A percentile compares a stretch with the other conserved stretches of the same genome.
Conservation (phyloP, 2,797 vertebrate species). For the Meda fulgida region DNA sequence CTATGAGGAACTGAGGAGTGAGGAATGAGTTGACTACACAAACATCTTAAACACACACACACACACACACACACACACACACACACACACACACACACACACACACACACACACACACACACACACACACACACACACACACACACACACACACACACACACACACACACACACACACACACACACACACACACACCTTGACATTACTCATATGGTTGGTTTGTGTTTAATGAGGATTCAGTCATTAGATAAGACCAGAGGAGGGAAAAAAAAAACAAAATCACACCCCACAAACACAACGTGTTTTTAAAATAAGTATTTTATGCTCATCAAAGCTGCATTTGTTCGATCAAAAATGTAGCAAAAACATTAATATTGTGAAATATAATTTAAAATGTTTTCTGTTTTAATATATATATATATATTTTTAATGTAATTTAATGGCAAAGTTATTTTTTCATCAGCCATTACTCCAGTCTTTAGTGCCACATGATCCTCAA, state of each 20-base stretch:
- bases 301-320: background rate
- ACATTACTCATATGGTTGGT: background rate
- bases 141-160: conserved; percentile 26
- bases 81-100: conserved; percentile 26
- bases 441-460: background rate
- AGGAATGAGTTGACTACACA: conserved; percentile 58
- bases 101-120: conserved; percentile 26
- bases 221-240: background rate
- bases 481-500: background rate
- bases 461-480: too few relatives aligned
- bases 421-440: background rate
- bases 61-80: conserved; percentile 21
- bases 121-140: conserved; percentile 26
- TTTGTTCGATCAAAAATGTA: background rate
- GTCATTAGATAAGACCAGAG: background rate
- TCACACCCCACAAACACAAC: too few relatives aligned
- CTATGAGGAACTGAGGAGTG: conserved; percentile 71
- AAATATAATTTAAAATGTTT: background rate
- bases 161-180: conserved; percentile 21
- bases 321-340: background rate
- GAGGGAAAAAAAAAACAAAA: background rate
- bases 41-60: conserved; percentile 48
- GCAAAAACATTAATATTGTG: background rate
- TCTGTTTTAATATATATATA: background rate
- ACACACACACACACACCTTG: too few relatives aligned